Conservation (phyloP, 2,888 invertebrate species). For the Cryptus armator region DNA sequence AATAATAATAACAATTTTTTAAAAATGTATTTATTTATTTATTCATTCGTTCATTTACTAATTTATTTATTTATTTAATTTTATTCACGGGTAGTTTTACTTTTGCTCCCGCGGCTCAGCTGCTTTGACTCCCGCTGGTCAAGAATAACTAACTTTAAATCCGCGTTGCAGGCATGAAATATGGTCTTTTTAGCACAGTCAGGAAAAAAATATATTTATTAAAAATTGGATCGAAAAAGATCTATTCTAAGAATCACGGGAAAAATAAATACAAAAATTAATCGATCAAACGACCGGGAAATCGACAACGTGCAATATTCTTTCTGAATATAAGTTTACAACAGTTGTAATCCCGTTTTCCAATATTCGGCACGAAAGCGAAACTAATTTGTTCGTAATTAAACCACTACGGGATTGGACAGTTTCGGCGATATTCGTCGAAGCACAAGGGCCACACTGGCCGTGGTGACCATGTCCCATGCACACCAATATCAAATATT, state of each 20-base stretch:
- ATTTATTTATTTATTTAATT: too few species aligned
- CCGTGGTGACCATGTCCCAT: constrained; percentile 36
- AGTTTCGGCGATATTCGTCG: constrained; percentile 18
- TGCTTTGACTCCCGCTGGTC: too few species aligned
- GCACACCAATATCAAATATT: constrained; percentile 75
- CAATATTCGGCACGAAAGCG: constrained; percentile 69
- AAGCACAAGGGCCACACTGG: constrained; percentile 2
- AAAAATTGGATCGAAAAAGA: too few species aligned
- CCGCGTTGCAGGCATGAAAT: too few species aligned
- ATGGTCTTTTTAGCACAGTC: too few species aligned
- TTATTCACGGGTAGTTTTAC: too few species aligned
- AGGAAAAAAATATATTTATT: too few species aligned
- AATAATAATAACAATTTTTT: too few species aligned
- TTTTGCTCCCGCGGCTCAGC: too few species aligned
- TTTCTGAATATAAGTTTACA: not conserved
- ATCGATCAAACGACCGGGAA: not conserved
- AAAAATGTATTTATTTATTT: too few species aligned
- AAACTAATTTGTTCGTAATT: constrained; percentile 76
- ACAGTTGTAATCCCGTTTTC: constrained; percentile 71
- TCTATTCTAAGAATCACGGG: not conserved
- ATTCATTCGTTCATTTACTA: too few species aligned
- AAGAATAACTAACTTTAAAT: too few species aligned
- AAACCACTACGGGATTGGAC: constrained; percentile 58
- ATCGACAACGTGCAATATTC: not conserved
- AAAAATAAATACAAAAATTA: not conserved